Base-by-base conservation (phyloP, 2,888 invertebrate species). In the Heliconius erato region DNA sequence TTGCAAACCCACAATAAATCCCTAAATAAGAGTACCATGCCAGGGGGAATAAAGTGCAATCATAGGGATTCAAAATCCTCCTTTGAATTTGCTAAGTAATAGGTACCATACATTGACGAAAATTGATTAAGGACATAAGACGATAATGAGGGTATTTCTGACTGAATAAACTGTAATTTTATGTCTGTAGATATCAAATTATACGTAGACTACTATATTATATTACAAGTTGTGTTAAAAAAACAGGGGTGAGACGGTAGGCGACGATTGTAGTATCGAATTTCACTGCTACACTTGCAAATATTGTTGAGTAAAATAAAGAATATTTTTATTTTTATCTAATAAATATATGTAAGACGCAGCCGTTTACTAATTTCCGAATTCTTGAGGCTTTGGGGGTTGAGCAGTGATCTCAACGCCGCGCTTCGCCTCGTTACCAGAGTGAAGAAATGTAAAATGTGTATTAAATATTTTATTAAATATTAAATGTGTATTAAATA, bases 101-200 rank as follows among this genome's bases (percentile, higher is more conserved):
- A 54, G 6, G 44, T 54, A 16, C 69, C n/a, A 76, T 68, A 19
- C 28, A 63, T 74, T 76, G 74, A 79, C 63, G 74, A 40, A 78
- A 77, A 67, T 67, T 79, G 81, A 83, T 81, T 85, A 84, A 74
- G 86, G 84, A 86, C 86, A 89, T 88, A 88, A 87, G 84, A 85
- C 89, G 88, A 76, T 69, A 76, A 79, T 82, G 44, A 76, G 19
- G 26, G 76, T 23, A 7, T 69, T 35, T 28, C 40, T 19, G 26
- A 80, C 49, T 74, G 49, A 28, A 35, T 11, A 76, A 68, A 54
- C 26, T 80, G 80, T 76, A 59, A 80, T 80, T 76, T 77, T 16
- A 44, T 19, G 28, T 68, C 2, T 44, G 35, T 76, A 32, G 19
- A 63, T 35, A 16, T 76, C 3, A 16, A 76, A 35, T 26, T 35